These are phyloP conservation scores for Lacanobia wlatinum DNA, from an alignment of 2,888 invertebrate species.

Conservation along the genomic window DNA sequence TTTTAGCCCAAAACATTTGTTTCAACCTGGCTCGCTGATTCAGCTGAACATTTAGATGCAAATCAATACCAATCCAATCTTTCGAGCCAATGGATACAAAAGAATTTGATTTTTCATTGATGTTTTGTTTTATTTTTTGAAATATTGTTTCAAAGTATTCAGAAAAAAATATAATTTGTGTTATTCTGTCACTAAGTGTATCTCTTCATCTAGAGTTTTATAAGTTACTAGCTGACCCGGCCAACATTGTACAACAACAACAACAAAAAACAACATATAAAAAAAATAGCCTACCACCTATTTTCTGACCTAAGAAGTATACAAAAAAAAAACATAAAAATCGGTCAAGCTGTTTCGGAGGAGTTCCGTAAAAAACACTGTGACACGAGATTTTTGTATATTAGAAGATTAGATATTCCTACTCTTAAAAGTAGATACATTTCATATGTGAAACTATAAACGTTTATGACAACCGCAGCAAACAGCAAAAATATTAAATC, in stretches of 20 bases:
- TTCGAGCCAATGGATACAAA: neutral
- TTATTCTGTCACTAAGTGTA: neutral
- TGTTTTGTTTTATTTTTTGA: neutral
- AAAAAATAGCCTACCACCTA: no score
- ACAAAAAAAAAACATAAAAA: no score
- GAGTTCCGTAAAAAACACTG: no score
- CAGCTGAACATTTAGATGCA: slow-evolving; percentile 27
- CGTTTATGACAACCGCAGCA: slow-evolving; percentile 5
- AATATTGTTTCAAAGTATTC: neutral
- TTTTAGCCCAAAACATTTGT: neutral
- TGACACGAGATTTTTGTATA: no score
- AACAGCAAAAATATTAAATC: slow-evolving; percentile 29
- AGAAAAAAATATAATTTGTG: no score
- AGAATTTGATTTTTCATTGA: neutral
- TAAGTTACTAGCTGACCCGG: no score
- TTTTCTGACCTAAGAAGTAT: no score
- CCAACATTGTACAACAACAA: no score
- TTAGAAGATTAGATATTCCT: no score
- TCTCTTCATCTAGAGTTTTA: neutral
- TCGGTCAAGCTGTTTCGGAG: no score
- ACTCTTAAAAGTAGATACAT: neutral
- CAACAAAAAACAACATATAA: no score
- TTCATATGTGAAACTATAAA: slow-evolving; percentile 2
- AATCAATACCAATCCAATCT: slow-evolving; percentile 27
- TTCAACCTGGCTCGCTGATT: neutral